Evolutionary conservation across 1,140 invertebrate genomes (phyloP), one percentile per base, ranked within the genome.

Genomic region (Chironomus tepperi): DNA sequence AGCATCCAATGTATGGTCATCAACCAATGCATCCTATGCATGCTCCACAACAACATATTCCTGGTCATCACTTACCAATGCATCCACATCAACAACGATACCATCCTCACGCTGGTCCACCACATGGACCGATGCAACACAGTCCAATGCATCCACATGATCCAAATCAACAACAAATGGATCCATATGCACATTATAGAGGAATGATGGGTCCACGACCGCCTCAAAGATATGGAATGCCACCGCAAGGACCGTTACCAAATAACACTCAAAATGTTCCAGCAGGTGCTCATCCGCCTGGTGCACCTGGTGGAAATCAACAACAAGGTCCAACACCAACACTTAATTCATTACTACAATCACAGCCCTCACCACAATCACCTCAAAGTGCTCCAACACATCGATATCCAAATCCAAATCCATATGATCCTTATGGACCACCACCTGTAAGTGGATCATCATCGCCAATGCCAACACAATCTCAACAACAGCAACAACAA

Each of bases 261-360:
- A 18, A 42, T 19, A 64, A 70, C 10, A 70, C 65, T 70, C 65
- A 70, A 21, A 70, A 70, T 70, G 65, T 70, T 70, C 65, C 65
- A 19, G 3, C 65, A 19, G 18, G 18, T 70, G 16, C 65, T 70
- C 47, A 57, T 12, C 47, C 9, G n/a, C 15, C 65, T 21, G 43
- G 43, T 47, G 16, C 16, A 70, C 65, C 65, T 7, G 47, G 47
- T 57, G 47, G 10, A 12, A n/a, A n/a, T n/a, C 92, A 93, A 81
- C 90, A 91, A 74, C 89, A 91, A 75, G 92, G 94, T 73, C 94
- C 93, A 16, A 96, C 94, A 67, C 94, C 95, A 72, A 96, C 94
- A 42, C 85, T 96, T 75, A 96, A 96, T 83, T 94, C 95, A 79
- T 84, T 96, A 78, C 85, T 96, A 47, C 93, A 94, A 83, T 90